phyloP scores from a whole-genome alignment of 2,888 invertebrate species.

The Acronicta aceris region DNA sequence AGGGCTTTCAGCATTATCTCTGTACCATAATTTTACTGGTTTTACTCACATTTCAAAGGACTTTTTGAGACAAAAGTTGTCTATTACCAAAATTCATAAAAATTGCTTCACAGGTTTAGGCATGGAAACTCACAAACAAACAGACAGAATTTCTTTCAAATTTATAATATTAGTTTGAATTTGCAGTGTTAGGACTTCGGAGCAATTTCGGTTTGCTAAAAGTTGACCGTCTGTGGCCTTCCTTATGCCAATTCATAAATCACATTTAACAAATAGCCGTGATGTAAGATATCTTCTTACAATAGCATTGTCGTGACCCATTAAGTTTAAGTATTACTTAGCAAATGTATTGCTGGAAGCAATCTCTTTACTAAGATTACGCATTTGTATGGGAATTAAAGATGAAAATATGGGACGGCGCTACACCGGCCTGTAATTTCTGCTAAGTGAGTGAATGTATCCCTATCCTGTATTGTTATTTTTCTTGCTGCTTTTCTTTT shows the following conservation, averaged over 20 bases:
- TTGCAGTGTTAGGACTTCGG: no score
- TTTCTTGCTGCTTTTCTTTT: conserved; percentile 13
- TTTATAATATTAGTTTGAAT: no score
- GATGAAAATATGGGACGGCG: conserved; percentile 39
- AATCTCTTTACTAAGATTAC: conserved; percentile 62
- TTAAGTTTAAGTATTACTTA: conserved; percentile 59
- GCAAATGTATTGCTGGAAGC: conserved; percentile 57
- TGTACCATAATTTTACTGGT: not conserved
- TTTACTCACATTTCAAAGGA: no score
- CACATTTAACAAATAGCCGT: conserved; percentile 31
- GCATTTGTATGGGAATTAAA: conserved; percentile 47
- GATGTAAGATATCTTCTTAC: conserved; percentile 43
- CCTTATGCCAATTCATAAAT: conserved; percentile 36
- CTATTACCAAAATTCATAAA: no score
- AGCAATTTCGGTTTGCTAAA: not conserved
- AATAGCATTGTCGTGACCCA: conserved; percentile 59
- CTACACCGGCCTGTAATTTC: conserved; percentile 31
- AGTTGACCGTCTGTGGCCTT: conserved; percentile 2
- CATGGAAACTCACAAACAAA: no score
- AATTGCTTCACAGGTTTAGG: no score
- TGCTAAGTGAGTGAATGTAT: conserved; percentile 47
- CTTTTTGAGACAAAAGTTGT: no score
- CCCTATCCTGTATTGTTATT: conserved; percentile 32
- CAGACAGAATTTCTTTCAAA: no score
- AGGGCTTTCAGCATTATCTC: no score